phyloP scores from a whole-genome alignment of 2,888 invertebrate species.

The Odontocerum albicorne region DNA sequence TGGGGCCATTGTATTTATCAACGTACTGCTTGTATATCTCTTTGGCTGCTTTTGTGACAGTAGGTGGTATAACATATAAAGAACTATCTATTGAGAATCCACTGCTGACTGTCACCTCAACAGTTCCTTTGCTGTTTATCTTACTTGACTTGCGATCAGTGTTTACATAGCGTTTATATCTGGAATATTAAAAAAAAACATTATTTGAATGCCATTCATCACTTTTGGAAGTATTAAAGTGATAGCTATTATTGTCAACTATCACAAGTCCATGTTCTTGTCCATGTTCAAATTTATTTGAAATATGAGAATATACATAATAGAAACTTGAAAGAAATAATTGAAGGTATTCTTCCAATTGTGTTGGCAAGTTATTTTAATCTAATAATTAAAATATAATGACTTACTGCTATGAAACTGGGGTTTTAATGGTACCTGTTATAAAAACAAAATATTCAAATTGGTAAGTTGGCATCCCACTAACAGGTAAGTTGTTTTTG shows the following conservation, averaged over 20 bases:
- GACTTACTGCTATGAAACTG: too few relatives aligned
- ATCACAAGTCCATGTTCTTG: too few relatives aligned
- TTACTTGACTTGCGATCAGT: slow-evolving; percentile 65
- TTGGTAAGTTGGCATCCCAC: too few relatives aligned
- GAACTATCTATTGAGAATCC: slow-evolving; percentile 66
- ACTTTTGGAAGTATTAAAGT: slow-evolving; percentile 10
- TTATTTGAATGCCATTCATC: neutral
- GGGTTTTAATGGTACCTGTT: too few relatives aligned
- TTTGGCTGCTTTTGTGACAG: slow-evolving; percentile 61
- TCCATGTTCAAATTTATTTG: too few relatives aligned
- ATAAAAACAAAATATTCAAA: too few relatives aligned
- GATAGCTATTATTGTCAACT: slow-evolving; percentile 6
- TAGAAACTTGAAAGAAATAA: too few relatives aligned
- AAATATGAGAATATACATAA: too few relatives aligned
- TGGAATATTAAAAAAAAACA: slow-evolving; percentile 42
- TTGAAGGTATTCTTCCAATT: too few relatives aligned
- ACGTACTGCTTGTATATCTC: slow-evolving; percentile 74
- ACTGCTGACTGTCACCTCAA: slow-evolving; percentile 63
- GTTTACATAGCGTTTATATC: slow-evolving; percentile 63
- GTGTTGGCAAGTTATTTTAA: too few relatives aligned
- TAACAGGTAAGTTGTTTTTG: too few relatives aligned
- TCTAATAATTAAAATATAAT: too few relatives aligned
- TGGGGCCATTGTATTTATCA: slow-evolving; percentile 55
- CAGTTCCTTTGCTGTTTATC: slow-evolving; percentile 49
- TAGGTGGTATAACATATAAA: slow-evolving; percentile 66